phyloP scores from a whole-genome alignment of 1,140 invertebrate genomes.

The Drosophila rhopaloa region DNA sequence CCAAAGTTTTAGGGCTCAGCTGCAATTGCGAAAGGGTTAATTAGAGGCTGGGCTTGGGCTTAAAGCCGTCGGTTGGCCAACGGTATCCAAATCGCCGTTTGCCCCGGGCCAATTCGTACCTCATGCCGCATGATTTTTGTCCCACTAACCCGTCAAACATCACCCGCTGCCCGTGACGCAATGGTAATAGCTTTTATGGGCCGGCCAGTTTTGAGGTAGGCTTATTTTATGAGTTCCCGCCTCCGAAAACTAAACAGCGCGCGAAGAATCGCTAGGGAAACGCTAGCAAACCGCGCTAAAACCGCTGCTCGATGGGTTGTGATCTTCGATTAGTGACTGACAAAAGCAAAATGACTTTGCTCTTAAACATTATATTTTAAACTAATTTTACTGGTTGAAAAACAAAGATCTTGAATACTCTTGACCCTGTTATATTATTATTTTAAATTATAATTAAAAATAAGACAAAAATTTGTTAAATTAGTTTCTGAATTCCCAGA shows the following conservation, averaged over 20 bases:
- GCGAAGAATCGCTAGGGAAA: conserved; percentile 3
- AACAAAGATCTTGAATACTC: too few species aligned
- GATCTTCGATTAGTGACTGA: conserved; percentile 26
- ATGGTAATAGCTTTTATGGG: conserved; percentile 4
- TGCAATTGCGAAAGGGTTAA: conserved; percentile 77
- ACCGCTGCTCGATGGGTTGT: conserved; percentile 30
- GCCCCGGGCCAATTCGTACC: conserved; percentile 15
- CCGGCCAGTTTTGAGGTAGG: not conserved
- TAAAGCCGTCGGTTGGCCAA: conserved; percentile 55
- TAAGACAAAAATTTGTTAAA: too few species aligned
- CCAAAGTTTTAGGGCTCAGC: conserved; percentile 39
- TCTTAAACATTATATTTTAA: not conserved
- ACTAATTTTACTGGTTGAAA: too few species aligned
- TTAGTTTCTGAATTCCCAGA: too few species aligned
- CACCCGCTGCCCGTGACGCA: conserved; percentile 18
- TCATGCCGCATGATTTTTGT: not conserved
- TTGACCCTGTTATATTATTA: too few species aligned
- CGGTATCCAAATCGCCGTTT: conserved; percentile 47
- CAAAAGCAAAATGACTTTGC: conserved; percentile 31
- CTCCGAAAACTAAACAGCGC: not conserved
- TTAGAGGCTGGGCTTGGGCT: conserved; percentile 51
- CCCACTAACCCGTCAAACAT: conserved; percentile 9
- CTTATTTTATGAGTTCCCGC: not conserved
- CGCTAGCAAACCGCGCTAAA: conserved; percentile 20
- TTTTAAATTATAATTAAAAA: too few species aligned